Evolutionary conservation across 2,797 vertebrate species (phyloP).

Genomic region (Pitangus sulphuratus): DNA sequence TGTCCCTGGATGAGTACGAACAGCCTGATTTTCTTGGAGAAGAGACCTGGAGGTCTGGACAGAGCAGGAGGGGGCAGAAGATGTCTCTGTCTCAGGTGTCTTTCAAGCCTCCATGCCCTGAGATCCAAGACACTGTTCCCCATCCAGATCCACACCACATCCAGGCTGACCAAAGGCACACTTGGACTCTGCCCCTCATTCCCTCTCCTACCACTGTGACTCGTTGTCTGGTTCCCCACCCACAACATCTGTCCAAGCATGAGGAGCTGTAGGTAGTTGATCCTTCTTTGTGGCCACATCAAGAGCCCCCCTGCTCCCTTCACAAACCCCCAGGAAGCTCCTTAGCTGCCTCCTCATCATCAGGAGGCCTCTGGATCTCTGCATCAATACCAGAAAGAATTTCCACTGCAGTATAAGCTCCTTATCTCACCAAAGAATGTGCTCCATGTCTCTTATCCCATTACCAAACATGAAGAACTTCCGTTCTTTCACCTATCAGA

Average conservation of each 20-base stretch:
- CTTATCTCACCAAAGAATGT: neutral
- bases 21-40: neutral
- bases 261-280: rapidly evolving
- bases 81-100: rapidly evolving
- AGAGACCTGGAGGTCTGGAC: neutral
- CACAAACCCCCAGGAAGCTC: neutral
- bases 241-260: rapidly evolving
- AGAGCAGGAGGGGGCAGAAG: neutral
- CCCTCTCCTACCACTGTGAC: rapidly evolving
- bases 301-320: neutral
- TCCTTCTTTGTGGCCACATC: rapidly evolving
- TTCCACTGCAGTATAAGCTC: neutral
- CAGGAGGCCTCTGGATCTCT: neutral
- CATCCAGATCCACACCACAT: rapidly evolving
- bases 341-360: neutral
- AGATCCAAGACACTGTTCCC: neutral
- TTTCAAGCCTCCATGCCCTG: neutral
- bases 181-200: neutral
- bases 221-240: rapidly evolving
- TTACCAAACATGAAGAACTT: neutral
- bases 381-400: neutral
- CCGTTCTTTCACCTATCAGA: neutral
- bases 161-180: neutral
- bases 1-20: neutral
- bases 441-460: neutral